phyloP scores from a whole-genome alignment of 1,140 invertebrate genomes.

The Monochamus saltuarius region DNA sequence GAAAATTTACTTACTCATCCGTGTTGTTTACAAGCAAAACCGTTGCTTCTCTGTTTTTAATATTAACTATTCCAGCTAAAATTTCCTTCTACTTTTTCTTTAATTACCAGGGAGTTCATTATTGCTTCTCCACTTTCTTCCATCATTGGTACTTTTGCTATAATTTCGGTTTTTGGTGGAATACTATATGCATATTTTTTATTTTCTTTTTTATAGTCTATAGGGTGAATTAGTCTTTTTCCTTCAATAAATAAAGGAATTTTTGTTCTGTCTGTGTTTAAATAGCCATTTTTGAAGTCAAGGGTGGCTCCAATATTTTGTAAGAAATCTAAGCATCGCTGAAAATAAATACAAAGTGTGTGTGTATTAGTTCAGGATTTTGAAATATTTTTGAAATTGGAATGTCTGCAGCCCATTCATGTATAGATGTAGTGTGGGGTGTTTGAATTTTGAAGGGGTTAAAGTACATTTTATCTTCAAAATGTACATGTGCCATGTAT shows the following conservation, averaged over 20 bases:
- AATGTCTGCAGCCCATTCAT: not conserved
- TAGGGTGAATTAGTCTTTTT: constrained; percentile 2
- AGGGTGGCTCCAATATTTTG: constrained; percentile 8
- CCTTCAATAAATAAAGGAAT: constrained; percentile 7
- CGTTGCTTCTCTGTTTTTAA: constrained; percentile 8
- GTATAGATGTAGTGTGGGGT: constrained; percentile 19
- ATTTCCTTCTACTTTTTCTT: constrained; percentile 17
- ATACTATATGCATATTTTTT: constrained; percentile 6
- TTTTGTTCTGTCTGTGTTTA: not conserved
- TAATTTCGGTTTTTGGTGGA: constrained; percentile 10
- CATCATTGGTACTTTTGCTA: constrained; percentile 25
- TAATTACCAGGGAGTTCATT: constrained; percentile 11
- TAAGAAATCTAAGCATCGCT: constrained; percentile 6
- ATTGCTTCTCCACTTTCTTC: constrained; percentile 10
- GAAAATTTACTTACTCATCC: constrained; percentile 2
- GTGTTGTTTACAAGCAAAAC: constrained; percentile 11
- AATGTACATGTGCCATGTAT: constrained; percentile 17
- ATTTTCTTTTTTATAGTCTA: not conserved
- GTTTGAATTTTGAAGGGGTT: constrained; percentile 27
- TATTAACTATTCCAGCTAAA: constrained; percentile 13
- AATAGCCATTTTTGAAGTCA: constrained; percentile 8
- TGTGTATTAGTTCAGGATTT: not conserved
- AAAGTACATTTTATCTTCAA: constrained; percentile 13
- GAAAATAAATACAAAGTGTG: constrained; percentile 20
- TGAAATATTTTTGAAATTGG: not conserved